phyloP scores from a whole-genome alignment of 2,888 invertebrate species.

The Leptinotarsa tumamoca region DNA sequence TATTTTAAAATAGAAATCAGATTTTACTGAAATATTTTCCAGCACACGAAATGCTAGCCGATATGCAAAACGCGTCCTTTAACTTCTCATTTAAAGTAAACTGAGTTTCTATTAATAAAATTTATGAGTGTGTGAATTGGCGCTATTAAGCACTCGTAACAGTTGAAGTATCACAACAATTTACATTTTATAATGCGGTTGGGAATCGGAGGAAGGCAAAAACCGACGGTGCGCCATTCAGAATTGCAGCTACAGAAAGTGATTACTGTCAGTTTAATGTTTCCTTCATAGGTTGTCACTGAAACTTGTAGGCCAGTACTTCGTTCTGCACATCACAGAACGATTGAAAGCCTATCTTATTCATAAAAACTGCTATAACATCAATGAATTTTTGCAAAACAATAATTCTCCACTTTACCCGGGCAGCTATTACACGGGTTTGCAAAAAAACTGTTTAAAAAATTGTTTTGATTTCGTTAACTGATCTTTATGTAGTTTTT shows the following conservation, averaged over 20 bases:
- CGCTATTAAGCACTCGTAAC: slow-evolving; percentile 24
- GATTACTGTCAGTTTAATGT: slow-evolving; percentile 8
- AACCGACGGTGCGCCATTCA: not conserved
- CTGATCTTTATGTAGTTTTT: too few relatives aligned
- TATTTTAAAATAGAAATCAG: slow-evolving; percentile 40
- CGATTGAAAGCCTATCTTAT: too few relatives aligned
- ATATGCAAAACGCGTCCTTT: slow-evolving; percentile 32
- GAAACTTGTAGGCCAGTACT: not conserved
- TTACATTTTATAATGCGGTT: slow-evolving; percentile 24
- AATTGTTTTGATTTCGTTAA: too few relatives aligned
- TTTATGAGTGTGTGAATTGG: slow-evolving; percentile 34
- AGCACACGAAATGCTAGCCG: slow-evolving; percentile 30
- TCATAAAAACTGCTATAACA: too few relatives aligned
- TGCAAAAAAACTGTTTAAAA: too few relatives aligned
- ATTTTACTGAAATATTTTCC: slow-evolving; percentile 31
- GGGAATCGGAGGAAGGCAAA: not conserved
- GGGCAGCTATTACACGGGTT: too few relatives aligned
- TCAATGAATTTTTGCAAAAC: too few relatives aligned
- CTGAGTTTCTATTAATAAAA: slow-evolving; percentile 40
- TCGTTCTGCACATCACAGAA: not conserved
- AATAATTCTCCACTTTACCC: too few relatives aligned
- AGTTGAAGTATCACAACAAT: slow-evolving; percentile 25
- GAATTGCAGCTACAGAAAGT: not conserved
- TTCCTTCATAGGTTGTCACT: slow-evolving; percentile 5
- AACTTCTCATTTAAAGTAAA: slow-evolving; percentile 37